phyloP scores from a whole-genome alignment of 1,140 invertebrate species.

The Camponotus vicinus region DNA sequence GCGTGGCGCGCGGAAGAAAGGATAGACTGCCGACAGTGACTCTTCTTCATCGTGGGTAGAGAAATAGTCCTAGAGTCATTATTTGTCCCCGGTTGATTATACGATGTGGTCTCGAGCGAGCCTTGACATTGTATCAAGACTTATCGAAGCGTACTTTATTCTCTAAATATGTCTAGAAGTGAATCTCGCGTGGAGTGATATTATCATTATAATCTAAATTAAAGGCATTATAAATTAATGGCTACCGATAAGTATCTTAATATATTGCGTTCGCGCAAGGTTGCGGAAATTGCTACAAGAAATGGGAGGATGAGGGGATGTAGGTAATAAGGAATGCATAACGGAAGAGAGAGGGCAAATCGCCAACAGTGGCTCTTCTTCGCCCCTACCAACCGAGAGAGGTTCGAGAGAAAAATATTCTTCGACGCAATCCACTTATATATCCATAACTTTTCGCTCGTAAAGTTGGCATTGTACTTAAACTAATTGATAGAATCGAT shows the following conservation, averaged over 20 bases:
- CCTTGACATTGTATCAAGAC: neutral
- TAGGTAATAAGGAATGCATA: slow-evolving; percentile 65
- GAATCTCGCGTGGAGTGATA: neutral
- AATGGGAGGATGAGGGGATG: slow-evolving; percentile 65
- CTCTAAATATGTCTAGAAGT: neutral
- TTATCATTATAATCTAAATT: slow-evolving; percentile 62
- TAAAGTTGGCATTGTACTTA: slow-evolving; percentile 19
- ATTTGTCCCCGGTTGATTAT: neutral
- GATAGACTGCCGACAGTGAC: slow-evolving; percentile 70
- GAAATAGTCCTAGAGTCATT: slow-evolving; percentile 58
- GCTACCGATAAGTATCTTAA: slow-evolving; percentile 69
- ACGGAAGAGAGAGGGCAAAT: slow-evolving; percentile 66
- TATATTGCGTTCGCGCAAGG: slow-evolving; percentile 63
- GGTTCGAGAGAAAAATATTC: slow-evolving; percentile 34
- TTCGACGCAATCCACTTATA: slow-evolving; percentile 12
- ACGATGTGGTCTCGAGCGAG: neutral
- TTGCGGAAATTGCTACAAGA: slow-evolving; percentile 72
- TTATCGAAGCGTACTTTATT: neutral
- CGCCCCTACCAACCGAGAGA: slow-evolving; percentile 14
- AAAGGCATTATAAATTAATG: slow-evolving; percentile 66
- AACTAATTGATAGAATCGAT: slow-evolving; percentile 12
- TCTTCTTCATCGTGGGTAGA: slow-evolving; percentile 69
- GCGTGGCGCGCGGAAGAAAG: slow-evolving; percentile 68
- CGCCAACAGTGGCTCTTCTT: slow-evolving; percentile 60
- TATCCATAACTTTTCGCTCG: slow-evolving; percentile 12